Evolutionary conservation across 1,140 invertebrate genomes (phyloP), one percentile per base, ranked within the genome.

Genomic region (Cherax quadricarinatus): DNA sequence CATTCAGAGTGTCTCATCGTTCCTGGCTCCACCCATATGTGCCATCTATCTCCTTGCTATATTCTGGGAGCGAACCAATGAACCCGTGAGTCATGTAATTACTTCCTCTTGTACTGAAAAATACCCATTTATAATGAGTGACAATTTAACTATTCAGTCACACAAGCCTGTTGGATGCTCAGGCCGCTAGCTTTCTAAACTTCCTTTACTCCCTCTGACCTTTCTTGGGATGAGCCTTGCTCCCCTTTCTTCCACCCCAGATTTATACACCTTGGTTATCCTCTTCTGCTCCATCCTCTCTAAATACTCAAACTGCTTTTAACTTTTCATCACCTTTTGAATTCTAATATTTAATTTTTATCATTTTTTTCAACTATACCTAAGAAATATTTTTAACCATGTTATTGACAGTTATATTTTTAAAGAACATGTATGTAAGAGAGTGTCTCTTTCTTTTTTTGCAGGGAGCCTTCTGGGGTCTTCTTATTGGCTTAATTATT

Each of bases 21-120:
- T 95, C 93, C 94, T 96, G 80, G 95, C 96, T 70, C 96, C 96
- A 21, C 96, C 96, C 53, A 95, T 96, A 24, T 96, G 95, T 92
- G 96, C 96, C 86, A 94, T 96, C 16, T 96, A 95, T 93, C 87
- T 96, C 10, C 94, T 96, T 18, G 96, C 95, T 9, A 88, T 96
- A 3, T 95, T 96, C 89, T 95, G 95, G 94, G 89, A 94, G 51
- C 93, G 96, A 89, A 94, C 95, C 1, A 96, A 95, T 94, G 96
- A 96, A 94, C 94, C 95, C 94, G 96, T 92, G 49, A 81, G 89
- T 73, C 6, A 0, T 18, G 4, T 66, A 4, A 66, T 16, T 18
- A 18, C 0, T 3, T 16, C 18, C 12, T 16, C 62, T 18, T 16
- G 4, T 66, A 6, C 53, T 9, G 12, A 6, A 12, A 57, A 57